A percentile compares a stretch with the other conserved stretches of the same genome.
Evolutionary conservation across 2,888 invertebrate species (phyloP).

Genomic region (Hypercompe scribonia): DNA sequence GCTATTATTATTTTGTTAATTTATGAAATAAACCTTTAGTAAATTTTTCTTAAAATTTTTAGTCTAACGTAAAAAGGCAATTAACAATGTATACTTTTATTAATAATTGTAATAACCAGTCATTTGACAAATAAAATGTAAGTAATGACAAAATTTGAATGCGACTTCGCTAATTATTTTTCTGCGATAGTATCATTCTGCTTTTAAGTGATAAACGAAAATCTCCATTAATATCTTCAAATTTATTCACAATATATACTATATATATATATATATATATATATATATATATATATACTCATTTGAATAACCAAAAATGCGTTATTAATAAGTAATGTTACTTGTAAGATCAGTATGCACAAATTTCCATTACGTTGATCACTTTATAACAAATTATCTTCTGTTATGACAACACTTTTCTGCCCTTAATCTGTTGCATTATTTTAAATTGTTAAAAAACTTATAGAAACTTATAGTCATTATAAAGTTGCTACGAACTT

Average conservation of each 20-base stretch:
- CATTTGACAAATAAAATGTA: too few relatives aligned
- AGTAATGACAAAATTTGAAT: not conserved
- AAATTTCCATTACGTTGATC: conserved; percentile 28
- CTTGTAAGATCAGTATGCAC: conserved; percentile 20
- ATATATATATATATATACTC: too few relatives aligned
- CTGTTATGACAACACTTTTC: not conserved
- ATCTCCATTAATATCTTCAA: not conserved
- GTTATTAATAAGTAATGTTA: conserved; percentile 23
- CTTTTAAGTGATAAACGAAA: not conserved
- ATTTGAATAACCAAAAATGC: conserved; percentile 19
- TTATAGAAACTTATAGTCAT: too few relatives aligned
- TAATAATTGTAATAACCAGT: too few relatives aligned
- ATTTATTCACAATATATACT: not conserved
- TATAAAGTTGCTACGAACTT: not conserved
- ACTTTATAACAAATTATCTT: conserved; percentile 13
- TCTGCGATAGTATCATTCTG: not conserved
- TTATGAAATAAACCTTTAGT: not conserved
- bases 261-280: too few relatives aligned
- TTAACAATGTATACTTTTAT: not conserved
- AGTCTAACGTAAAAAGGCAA: not conserved
- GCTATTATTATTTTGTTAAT: conserved; percentile 1
- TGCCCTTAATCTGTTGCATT: not conserved
- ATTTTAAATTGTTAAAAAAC: not conserved
- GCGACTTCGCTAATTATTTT: not conserved
- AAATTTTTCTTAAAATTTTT: not conserved